phyloP scores from a whole-genome alignment of 2,888 invertebrate species.

The Athripsodes cinereus region DNA sequence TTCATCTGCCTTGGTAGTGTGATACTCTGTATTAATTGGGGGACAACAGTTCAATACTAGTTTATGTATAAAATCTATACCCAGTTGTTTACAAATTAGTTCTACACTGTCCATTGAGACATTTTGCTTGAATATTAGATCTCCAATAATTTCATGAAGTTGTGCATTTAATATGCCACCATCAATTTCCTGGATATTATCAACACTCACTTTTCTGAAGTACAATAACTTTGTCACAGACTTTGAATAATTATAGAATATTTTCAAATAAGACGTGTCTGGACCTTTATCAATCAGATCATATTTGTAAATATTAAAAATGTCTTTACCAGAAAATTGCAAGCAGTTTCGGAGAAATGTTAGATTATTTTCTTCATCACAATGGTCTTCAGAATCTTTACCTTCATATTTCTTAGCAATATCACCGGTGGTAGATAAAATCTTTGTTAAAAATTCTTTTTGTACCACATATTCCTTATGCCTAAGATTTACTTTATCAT shows the following conservation, averaged over 20 bases:
- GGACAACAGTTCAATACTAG: conserved; percentile 69
- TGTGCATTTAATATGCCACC: conserved; percentile 50
- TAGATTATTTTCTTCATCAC: background rate
- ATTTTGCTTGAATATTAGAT: conserved; percentile 61
- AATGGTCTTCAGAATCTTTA: background rate
- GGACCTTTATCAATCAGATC: background rate
- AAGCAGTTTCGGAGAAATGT: conserved; percentile 3
- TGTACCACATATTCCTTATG: conserved; percentile 42
- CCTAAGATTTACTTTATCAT: conserved; percentile 42
- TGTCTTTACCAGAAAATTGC: conserved; percentile 8
- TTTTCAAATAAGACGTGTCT: conserved; percentile 39
- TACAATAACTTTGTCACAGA: conserved; percentile 45
- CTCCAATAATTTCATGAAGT: conserved; percentile 57
- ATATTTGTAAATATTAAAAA: conserved; percentile 12
- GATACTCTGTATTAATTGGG: conserved; percentile 47
- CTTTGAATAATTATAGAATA: conserved; percentile 54
- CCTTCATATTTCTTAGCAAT: background rate
- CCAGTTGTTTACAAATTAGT: conserved; percentile 59
- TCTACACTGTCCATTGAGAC: conserved; percentile 64
- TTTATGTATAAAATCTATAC: conserved; percentile 68
- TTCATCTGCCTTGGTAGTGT: conserved; percentile 32
- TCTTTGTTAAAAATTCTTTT: conserved; percentile 9
- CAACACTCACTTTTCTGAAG: conserved; percentile 33
- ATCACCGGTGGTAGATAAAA: background rate
- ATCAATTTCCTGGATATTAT: conserved; percentile 37